Evolutionary conservation across 2,888 invertebrate genomes (phyloP), one percentile per base, ranked within the genome.

Genomic region (Tryphoninae sp.): DNA sequence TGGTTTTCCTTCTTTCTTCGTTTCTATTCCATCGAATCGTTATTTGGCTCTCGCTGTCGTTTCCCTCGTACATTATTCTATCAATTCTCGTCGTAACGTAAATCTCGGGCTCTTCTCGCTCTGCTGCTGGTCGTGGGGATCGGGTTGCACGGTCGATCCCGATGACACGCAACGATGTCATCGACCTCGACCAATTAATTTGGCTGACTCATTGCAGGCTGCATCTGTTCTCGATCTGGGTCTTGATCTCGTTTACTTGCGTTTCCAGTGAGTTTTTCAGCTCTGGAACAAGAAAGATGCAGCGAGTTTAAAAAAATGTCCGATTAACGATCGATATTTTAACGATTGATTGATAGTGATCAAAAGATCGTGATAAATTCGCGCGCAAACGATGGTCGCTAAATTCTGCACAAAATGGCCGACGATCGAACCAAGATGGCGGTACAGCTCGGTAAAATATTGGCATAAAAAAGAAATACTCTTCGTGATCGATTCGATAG

Each of bases 241-340:
- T 96, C 94, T 98, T 98, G 93, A 98, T 95, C 95, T 98, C 98
- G 93, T 96, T 98, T 94, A 98, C 97, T 95, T 98, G 98, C 93
- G 97, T 96, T 94, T 98, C 98, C 95, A 98, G 96, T 94, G 97
- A 96, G 94, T 98, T 98, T 95, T 98, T 98, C 95, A 98, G 94
- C 94, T 98, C 98, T 98, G 96, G 89, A 96, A 96, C 86, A 86
- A 58, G 86, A 65, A 61, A 62, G 26, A 7, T 1, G 45, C 51
- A 45, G 3, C 33, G 33, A 53, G 3, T 33, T 64, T 55, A n/a
- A 23, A 22, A 0, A 69, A 4, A 0, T 13, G 4, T 3, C 19
- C 22, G 19, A 6, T n/a, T 13, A 23, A 23, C 8, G 23, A 8
- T 33, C 16, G 13, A 49, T 4, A 55, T 19, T 19, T 4, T 26